Conservation (phyloP, 2,888 invertebrate species). For the Dasysyrphus albostriatus region DNA sequence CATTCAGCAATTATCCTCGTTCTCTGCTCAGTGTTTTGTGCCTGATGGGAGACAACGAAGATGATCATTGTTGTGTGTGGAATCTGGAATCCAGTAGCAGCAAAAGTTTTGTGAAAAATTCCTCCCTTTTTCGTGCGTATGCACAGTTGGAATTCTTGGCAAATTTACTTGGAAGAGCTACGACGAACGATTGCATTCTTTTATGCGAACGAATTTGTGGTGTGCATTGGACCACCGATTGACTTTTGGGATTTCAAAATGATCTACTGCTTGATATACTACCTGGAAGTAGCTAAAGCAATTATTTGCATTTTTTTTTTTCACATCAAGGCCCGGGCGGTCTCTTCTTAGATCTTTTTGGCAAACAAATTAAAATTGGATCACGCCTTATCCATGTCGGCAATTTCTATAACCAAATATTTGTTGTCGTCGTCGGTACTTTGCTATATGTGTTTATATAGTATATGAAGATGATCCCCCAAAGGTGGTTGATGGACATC, state of each 20-base stretch:
- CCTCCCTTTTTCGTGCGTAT: constrained; percentile 53
- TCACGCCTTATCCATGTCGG: constrained; percentile 70
- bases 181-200: constrained; percentile 55
- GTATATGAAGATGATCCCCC: constrained; percentile 7
- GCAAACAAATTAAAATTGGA: constrained; percentile 70
- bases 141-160: constrained; percentile 69
- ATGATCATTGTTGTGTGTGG: constrained; percentile 68
- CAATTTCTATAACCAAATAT: constrained; percentile 48
- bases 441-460: neutral
- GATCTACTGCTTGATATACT: constrained; percentile 10
- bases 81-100: constrained; percentile 74
- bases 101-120: constrained; percentile 72
- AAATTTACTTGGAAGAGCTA: constrained; percentile 59
- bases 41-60: constrained; percentile 29
- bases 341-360: constrained; percentile 66
- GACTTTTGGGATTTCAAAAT: constrained; percentile 62
- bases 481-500: constrained; percentile 27
- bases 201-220: constrained; percentile 29
- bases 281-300: constrained; percentile 60
- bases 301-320: constrained; percentile 47
- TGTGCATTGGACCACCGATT: constrained; percentile 61
- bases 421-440: constrained; percentile 8
- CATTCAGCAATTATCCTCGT: constrained; percentile 70
- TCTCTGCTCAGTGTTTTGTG: constrained; percentile 12
- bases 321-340: constrained; percentile 40